Conservation (phyloP, 2,113 vertebrate species). For the Steatornis caripensis region DNA sequence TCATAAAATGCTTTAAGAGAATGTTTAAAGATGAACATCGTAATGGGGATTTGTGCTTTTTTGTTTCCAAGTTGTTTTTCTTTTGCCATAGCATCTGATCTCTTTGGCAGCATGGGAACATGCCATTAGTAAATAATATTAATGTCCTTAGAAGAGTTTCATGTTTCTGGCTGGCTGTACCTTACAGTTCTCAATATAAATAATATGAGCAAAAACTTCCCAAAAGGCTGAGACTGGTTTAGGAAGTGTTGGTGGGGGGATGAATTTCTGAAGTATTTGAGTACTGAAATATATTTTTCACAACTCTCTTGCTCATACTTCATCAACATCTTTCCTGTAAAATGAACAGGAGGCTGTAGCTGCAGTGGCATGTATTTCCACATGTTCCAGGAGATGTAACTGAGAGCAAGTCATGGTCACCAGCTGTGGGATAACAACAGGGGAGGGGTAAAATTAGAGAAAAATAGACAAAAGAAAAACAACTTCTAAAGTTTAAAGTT, state of each 20-base stretch:
- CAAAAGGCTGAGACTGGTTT: neutral
- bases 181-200: neutral
- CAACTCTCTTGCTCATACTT: neutral
- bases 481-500: no score
- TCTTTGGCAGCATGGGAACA: neutral
- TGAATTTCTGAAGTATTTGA: neutral
- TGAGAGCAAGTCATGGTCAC: neutral
- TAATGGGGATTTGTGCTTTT: neutral
- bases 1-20: slow-evolving; percentile 16
- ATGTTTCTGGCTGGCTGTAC: neutral
- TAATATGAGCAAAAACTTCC: neutral
- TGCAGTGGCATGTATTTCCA: neutral
- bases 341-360: neutral
- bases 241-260: neutral
- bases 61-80: neutral
- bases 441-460: no score
- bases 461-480: no score
- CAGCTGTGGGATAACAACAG: no score
- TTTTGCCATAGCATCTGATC: neutral
- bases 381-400: neutral
- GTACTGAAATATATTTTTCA: neutral
- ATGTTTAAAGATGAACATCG: neutral
- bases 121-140: neutral
- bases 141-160: neutral
- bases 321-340: neutral